phyloP scores from a whole-genome alignment of 1,140 invertebrate genomes.

The Rhagoletis zephyria region DNA sequence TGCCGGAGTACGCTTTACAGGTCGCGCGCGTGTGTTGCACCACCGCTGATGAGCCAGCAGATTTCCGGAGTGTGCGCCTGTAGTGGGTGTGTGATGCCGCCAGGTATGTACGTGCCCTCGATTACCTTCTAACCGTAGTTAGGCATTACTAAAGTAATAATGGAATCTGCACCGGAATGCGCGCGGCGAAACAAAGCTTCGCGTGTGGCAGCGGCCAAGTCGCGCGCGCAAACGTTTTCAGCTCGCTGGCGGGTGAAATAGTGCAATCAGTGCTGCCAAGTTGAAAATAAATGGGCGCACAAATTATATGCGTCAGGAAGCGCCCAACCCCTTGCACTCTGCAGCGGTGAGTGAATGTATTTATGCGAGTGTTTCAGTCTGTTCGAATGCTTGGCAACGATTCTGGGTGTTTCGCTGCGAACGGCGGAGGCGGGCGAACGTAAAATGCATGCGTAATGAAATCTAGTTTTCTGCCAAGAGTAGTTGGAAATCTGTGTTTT shows the following conservation, averaged over 20 bases:
- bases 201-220: not conserved
- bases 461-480: not conserved
- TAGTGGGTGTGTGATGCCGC: not conserved
- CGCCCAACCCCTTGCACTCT: not conserved
- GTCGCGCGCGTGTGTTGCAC: not conserved
- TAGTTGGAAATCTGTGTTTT: not conserved
- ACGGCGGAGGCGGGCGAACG: not conserved
- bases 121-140: slow-evolving; percentile 12
- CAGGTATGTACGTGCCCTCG: not conserved
- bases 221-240: not conserved
- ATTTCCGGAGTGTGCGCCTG: not conserved
- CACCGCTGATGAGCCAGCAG: slow-evolving; percentile 2
- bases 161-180: slow-evolving; percentile 9
- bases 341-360: not conserved
- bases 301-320: slow-evolving; percentile 42
- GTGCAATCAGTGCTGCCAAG: slow-evolving; percentile 53
- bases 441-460: not conserved
- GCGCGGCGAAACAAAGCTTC: slow-evolving; percentile 10
- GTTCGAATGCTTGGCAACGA: too few relatives aligned
- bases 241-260: slow-evolving; percentile 31
- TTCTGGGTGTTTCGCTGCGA: too few relatives aligned
- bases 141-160: slow-evolving; percentile 20
- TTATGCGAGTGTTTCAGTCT: not conserved
- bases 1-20: not conserved
- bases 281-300: slow-evolving; percentile 54